These are phyloP conservation scores for Gymnocypris eckloni DNA, from an alignment of 2,797 vertebrate species.

Conservation along the genomic window DNA sequence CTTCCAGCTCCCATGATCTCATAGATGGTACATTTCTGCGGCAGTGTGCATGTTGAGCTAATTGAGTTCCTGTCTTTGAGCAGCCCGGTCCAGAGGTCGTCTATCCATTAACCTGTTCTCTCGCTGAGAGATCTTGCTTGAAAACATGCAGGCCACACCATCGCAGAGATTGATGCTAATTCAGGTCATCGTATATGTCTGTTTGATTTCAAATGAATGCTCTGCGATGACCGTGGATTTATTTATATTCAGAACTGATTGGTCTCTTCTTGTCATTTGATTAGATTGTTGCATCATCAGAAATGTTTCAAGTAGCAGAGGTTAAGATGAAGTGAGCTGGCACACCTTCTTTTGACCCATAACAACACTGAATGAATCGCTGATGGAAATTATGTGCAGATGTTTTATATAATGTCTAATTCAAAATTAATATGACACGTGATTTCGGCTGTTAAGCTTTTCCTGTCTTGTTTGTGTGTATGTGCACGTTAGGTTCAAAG, in stretches of 20 bases:
- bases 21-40: conserved; percentile 81
- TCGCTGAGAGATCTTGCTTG: conserved; percentile 37
- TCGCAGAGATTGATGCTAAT: neutral
- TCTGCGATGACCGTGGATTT: neutral
- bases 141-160: conserved; percentile 29
- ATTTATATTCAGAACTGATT: conserved; percentile 29
- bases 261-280: conserved; percentile 10
- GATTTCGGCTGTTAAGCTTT: conserved; percentile 7
- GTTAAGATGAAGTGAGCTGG: conserved; percentile 20
- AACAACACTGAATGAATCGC: neutral
- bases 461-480: conserved; percentile 11
- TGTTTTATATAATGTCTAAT: conserved; percentile 28
- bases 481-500: conserved; percentile 25
- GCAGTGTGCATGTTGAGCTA: conserved; percentile 73
- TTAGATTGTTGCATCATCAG: conserved; percentile 32
- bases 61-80: conserved; percentile 83
- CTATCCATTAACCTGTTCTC: conserved; percentile 43
- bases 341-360: conserved; percentile 28
- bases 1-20: conserved; percentile 75
- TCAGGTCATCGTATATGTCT: neutral
- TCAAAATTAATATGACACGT: conserved; percentile 20
- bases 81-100: conserved; percentile 71
- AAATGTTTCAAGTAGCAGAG: conserved; percentile 32
- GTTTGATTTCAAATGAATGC: conserved; percentile 20
- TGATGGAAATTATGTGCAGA: neutral